These are phyloP conservation scores for Sebastes fasciatus DNA, from an alignment of 2,113 vertebrate species.

Conservation along the genomic window DNA sequence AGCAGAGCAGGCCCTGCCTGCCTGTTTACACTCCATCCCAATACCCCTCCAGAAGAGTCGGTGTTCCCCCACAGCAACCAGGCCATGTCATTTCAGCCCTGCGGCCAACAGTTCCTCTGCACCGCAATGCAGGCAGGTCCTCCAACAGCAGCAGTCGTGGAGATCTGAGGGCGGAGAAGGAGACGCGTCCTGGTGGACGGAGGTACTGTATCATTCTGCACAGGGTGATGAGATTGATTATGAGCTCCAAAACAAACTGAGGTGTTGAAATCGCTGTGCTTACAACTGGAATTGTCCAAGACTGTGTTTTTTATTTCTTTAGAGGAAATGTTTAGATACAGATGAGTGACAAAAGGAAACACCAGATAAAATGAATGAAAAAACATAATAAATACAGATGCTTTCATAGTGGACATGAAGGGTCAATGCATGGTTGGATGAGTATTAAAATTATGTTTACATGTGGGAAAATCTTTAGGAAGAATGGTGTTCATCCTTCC, in stretches of 20 bases:
- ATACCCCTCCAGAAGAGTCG: conserved; percentile 66
- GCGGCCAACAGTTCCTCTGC: conserved; percentile 86
- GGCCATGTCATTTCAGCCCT: conserved; percentile 87
- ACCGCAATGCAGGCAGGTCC: conserved; percentile 68
- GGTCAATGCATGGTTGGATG: not conserved
- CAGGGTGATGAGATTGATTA: not conserved
- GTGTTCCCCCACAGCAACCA: conserved; percentile 60
- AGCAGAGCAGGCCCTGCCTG: conserved; percentile 91
- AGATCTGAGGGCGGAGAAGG: conserved; percentile 54
- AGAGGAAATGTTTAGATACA: not conserved
- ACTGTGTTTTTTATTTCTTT: not conserved
- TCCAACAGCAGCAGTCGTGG: conserved; percentile 46
- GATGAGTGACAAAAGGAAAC: not conserved
- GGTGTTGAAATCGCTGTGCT: conserved; percentile 6
- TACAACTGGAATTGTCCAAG: not conserved
- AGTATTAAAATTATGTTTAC: not conserved
- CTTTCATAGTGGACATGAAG: not conserved
- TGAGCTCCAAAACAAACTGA: not conserved
- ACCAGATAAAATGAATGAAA: not conserved
- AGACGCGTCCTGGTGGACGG: conserved; percentile 73
- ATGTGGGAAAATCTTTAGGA: too few relatives aligned
- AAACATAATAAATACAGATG: not conserved
- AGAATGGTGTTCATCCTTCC: not conserved
- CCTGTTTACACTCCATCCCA: conserved; percentile 78
- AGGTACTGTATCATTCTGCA: conserved; percentile 78